phyloP scores from a whole-genome alignment of 2,888 invertebrate species.

The Celastrina argiolus region DNA sequence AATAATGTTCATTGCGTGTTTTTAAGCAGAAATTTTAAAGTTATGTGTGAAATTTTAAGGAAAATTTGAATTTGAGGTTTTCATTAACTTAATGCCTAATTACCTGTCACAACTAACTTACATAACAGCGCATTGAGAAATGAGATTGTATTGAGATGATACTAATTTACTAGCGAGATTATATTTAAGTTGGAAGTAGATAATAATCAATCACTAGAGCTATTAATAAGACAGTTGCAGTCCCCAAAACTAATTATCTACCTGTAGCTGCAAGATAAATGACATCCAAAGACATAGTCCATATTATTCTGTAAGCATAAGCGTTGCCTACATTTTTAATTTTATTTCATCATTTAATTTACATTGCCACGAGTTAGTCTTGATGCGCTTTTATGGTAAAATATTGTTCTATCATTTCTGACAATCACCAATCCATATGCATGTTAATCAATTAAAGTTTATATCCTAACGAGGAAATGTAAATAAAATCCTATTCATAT shows the following conservation, averaged over 20 bases:
- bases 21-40: neutral
- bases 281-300: too few relatives aligned
- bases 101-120: too few relatives aligned
- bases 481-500: constrained; percentile 74
- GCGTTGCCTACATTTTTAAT: too few relatives aligned
- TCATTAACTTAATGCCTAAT: neutral
- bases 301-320: neutral
- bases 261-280: too few relatives aligned
- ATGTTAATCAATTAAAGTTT: constrained; percentile 28
- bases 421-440: neutral
- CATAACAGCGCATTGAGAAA: neutral
- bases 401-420: neutral
- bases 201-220: too few relatives aligned
- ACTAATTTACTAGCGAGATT: too few relatives aligned
- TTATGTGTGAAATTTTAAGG: too few relatives aligned
- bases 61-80: neutral
- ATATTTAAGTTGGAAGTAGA: too few relatives aligned
- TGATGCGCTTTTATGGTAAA: constrained; percentile 5
- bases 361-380: neutral
- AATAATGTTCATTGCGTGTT: neutral
- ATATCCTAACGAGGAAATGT: constrained; percentile 40
- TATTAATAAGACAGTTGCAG: too few relatives aligned
- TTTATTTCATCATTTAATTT: neutral
- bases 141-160: too few relatives aligned
- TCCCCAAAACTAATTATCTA: too few relatives aligned